Evolutionary conservation across 2,797 vertebrate genomes (phyloP), one percentile per base, ranked within the genome.

Genomic region (Poeciliopsis presidionis): DNA sequence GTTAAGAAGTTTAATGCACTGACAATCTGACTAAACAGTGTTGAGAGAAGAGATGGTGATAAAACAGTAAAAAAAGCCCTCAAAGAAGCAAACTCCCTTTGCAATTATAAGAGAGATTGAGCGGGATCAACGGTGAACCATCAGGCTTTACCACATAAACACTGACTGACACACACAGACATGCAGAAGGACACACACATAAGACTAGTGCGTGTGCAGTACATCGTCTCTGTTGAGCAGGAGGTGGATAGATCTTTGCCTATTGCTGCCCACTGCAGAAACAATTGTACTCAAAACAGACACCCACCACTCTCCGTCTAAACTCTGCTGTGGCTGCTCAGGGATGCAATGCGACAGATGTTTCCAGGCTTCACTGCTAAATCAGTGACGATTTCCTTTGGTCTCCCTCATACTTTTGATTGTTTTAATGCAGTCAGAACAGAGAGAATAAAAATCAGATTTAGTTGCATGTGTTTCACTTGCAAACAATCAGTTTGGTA

Each of bases 81-180:
- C 85, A 90, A 79, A 81, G 79, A 53, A 83, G 53, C 20, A 74
- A 65, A 83, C 72, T 79, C 72, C 74, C 67, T 89, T 75, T 74
- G 84, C 57, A 77, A 77, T 65, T 61, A 80, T 79, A 79, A 80
- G 81, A 76, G 75, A 71, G 79, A 71, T 72, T 51, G 67, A 81
- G 83, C 59, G 47, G 77, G 82, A 89, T 92, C 83, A 91, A 81
- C 87, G 83, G 69, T 76, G 57, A 79, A 80, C 91, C 90, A 84
- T 87, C 87, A 90, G 81, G 83, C 83, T 86, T 70, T 53, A 25
- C 30, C 46, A 61, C 61, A 43, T 43, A 75, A 22, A 77, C 71
- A 28, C 74, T 20, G 14, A 36, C 22, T 36, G 13, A 65, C 13
- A 73, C 63, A 74, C 75, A 70, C 43, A 49, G 3, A 41, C 51